phyloP scores from a whole-genome alignment of 1,140 invertebrate species.

The Gonatopus flavifemur region DNA sequence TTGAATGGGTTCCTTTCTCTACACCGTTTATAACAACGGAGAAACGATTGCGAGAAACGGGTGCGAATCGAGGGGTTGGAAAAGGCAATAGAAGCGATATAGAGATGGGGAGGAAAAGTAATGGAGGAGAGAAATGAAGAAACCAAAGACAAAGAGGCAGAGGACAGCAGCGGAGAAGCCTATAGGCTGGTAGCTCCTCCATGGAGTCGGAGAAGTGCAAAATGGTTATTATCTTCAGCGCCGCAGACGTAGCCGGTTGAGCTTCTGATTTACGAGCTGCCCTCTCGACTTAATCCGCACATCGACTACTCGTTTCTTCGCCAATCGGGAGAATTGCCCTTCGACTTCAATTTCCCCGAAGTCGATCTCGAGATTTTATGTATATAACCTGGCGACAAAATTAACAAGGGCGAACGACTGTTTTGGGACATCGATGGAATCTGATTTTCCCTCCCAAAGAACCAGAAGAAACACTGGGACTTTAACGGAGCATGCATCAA shows the following conservation, averaged over 20 bases:
- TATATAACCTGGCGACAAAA: too few relatives aligned
- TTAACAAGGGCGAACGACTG: too few relatives aligned
- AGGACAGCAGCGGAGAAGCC: constrained; percentile 25
- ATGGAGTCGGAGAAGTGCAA: too few relatives aligned
- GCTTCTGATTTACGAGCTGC: constrained; percentile 46
- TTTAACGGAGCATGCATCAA: too few relatives aligned
- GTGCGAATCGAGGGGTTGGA: neutral
- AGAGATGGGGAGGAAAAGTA: too few relatives aligned
- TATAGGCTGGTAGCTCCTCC: too few relatives aligned
- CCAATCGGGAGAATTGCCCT: constrained; percentile 19
- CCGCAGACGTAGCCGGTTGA: constrained; percentile 40
- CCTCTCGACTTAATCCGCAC: constrained; percentile 43
- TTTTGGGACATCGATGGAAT: too few relatives aligned
- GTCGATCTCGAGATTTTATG: too few relatives aligned
- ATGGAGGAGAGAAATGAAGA: neutral
- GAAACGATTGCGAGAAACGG: constrained; percentile 20
- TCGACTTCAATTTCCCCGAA: too few relatives aligned
- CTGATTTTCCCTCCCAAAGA: too few relatives aligned
- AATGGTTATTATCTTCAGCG: constrained; percentile 49
- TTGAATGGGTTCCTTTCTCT: constrained; percentile 28
- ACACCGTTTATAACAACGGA: constrained; percentile 35
- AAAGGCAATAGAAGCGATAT: neutral
- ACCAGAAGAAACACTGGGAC: too few relatives aligned
- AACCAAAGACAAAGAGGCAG: neutral
- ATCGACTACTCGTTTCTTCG: constrained; percentile 35